A percentile compares a stretch with the other conserved stretches of the same genome.
Evolutionary conservation across 2,113 vertebrate genomes (phyloP).

Genomic region (Antechinus stuartii): DNA sequence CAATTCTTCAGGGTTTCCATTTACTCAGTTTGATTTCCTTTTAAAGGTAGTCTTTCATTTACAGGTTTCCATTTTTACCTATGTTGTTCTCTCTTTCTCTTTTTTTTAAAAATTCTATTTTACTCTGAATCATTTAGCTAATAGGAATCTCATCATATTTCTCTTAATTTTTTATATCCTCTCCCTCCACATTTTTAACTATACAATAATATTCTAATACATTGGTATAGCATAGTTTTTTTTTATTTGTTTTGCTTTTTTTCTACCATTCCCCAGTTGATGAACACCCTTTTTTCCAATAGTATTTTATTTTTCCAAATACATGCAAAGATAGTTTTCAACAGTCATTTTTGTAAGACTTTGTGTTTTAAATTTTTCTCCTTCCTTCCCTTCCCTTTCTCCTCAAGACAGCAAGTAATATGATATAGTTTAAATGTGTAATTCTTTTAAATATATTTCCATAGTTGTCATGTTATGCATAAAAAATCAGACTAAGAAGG

Average conservation of each 20-base stretch:
- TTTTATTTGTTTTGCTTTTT: background rate
- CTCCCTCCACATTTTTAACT: background rate
- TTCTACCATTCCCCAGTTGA: too few relatives aligned
- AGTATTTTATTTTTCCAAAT: too few relatives aligned
- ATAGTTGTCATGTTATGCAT: too few relatives aligned
- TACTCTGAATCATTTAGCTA: background rate
- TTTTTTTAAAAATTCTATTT: background rate
- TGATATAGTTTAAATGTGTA: too few relatives aligned
- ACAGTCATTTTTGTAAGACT: too few relatives aligned
- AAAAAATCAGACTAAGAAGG: too few relatives aligned
- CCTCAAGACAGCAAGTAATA: too few relatives aligned
- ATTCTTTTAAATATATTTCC: too few relatives aligned
- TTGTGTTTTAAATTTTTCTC: too few relatives aligned
- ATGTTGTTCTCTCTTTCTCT: background rate
- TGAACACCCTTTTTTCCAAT: too few relatives aligned
- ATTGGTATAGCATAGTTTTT: background rate
- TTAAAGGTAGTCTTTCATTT: background rate
- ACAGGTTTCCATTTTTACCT: background rate
- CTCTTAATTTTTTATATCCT: background rate
- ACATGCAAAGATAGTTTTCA: too few relatives aligned
- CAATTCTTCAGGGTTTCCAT: slow-evolving; percentile 44
- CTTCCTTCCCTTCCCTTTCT: too few relatives aligned
- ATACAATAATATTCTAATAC: background rate
- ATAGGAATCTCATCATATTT: background rate
- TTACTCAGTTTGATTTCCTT: slow-evolving; percentile 39